These are phyloP conservation scores for Alcedo atthis DNA, from an alignment of 2,797 vertebrate species.

Conservation along the genomic window DNA sequence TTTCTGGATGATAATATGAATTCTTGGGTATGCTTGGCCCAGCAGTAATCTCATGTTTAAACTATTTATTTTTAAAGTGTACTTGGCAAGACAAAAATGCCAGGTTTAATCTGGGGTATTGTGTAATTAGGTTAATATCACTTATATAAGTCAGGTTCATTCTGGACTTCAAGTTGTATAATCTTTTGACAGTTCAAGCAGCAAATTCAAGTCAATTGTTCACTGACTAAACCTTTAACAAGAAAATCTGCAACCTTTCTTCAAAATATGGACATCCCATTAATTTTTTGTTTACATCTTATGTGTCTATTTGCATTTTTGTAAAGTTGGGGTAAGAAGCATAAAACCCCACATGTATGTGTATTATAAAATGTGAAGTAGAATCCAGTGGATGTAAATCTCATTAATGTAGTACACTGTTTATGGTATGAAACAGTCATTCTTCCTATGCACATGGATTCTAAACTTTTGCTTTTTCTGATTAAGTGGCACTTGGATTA, in stretches of 20 bases:
- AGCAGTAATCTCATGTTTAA: neutral
- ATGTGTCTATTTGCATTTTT: neutral
- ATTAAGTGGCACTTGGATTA: neutral
- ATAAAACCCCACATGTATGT: accelerated
- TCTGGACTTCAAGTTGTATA: neutral
- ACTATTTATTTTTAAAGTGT: neutral
- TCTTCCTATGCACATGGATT: neutral
- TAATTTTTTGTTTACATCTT: neutral
- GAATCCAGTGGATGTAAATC: neutral
- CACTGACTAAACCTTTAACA: neutral
- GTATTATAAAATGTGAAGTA: neutral
- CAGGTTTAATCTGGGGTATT: neutral
- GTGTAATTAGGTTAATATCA: neutral
- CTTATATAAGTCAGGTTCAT: neutral
- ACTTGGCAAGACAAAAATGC: neutral
- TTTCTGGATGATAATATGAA: conserved; percentile 5
- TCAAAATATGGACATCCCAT: neutral
- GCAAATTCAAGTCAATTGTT: neutral
- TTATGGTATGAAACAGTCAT: neutral
- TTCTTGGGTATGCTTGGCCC: neutral
- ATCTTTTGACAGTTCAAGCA: neutral
- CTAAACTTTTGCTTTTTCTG: neutral
- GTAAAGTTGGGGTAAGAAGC: neutral
- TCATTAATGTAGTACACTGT: neutral
- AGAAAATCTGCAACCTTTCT: neutral